Percentiles rank a stretch among this genome's conserved stretches.
These are phyloP conservation scores for Choloepus didactylus DNA, from an alignment of 2,797 vertebrate genomes.

Conservation along the genomic window DNA sequence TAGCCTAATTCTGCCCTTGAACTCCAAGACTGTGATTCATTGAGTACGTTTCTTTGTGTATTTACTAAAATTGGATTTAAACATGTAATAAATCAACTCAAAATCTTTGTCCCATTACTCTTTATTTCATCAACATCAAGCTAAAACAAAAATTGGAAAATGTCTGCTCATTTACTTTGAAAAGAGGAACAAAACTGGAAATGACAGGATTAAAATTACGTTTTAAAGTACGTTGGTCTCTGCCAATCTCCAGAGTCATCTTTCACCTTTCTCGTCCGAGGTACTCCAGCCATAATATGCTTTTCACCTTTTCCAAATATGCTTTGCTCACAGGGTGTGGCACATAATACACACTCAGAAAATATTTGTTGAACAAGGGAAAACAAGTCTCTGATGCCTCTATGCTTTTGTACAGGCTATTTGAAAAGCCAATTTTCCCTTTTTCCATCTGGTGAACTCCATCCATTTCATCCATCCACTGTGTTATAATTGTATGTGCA, in stretches of 20 bases:
- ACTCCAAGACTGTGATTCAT: constrained; percentile 43
- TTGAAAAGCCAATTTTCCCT: not conserved
- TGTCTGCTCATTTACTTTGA: not conserved
- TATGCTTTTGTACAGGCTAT: not conserved
- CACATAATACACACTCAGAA: not conserved
- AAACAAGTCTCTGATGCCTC: not conserved
- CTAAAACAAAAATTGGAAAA: constrained; percentile 33
- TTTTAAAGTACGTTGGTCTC: not conserved
- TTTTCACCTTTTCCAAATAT: not conserved
- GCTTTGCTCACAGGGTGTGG: not conserved
- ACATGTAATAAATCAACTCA: constrained; percentile 5
- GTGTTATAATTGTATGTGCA: not conserved
- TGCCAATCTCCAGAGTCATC: not conserved
- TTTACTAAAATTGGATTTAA: constrained; percentile 43
- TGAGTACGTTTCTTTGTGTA: not conserved
- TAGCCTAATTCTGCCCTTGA: constrained; percentile 9
- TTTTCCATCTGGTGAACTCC: not conserved
- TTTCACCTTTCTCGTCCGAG: constrained; percentile 27
- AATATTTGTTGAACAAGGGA: not conserved
- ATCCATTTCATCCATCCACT: not conserved
- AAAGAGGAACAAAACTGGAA: constrained; percentile 4
- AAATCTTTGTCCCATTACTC: not conserved
- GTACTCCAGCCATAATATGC: not conserved
- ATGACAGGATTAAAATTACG: constrained; percentile 21
- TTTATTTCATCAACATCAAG: not conserved